These are phyloP conservation scores for Heliocidaris erythrogramma DNA, from an alignment of 35 echinoderm and acorn worm species.

Conservation along the genomic window DNA sequence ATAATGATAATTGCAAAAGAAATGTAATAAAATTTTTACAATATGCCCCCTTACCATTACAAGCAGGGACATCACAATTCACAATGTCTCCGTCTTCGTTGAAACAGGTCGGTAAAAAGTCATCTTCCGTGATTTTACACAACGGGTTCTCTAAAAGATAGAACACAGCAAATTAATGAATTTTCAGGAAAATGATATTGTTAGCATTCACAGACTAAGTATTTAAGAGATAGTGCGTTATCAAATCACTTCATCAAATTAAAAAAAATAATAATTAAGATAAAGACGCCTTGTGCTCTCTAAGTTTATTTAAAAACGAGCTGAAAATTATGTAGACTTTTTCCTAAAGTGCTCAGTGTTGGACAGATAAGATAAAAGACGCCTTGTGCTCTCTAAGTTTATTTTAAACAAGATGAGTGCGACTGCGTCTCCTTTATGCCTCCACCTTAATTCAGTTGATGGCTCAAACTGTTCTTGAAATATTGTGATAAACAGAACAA, in stretches of 20 bases:
- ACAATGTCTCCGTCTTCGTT: neutral
- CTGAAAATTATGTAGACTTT: too few species aligned
- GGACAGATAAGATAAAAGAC: too few species aligned
- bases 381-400: too few species aligned
- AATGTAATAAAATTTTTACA: neutral
- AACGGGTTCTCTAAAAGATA: neutral
- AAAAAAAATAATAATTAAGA: neutral
- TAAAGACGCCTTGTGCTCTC: neutral
- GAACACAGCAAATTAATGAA: too few species aligned
- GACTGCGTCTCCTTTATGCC: too few species aligned
- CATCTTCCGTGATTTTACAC: neutral
- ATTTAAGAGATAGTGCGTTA: neutral
- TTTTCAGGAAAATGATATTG: neutral
- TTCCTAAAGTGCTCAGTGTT: too few species aligned
- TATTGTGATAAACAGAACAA: too few species aligned
- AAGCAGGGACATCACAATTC: neutral
- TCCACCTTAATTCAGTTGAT: too few species aligned
- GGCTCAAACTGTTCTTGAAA: too few species aligned
- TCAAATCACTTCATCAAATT: neutral
- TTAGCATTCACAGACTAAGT: neutral
- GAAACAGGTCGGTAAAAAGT: neutral
- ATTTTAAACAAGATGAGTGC: too few species aligned
- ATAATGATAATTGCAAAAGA: too few species aligned
- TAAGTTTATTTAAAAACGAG: neutral
- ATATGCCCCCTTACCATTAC: neutral